Base-by-base conservation (phyloP, 2,797 vertebrate genomes). In the Crypturellus tataupa region DNA sequence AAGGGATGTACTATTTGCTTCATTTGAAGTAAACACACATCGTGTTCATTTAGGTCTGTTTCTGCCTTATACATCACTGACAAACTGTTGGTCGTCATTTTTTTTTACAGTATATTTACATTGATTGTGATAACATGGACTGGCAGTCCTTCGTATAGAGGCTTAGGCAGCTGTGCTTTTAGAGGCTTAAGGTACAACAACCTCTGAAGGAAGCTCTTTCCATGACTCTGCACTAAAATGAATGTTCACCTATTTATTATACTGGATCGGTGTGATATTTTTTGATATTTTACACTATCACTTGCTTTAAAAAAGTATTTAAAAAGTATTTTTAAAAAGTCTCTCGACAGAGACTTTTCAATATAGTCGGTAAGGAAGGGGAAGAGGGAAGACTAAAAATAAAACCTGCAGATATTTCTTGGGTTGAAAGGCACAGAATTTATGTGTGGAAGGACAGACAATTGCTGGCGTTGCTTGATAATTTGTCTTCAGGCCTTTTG, bases 201-300 rank as follows among this genome's bases (percentile, higher is more conserved):
- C 65, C 86, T 90, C 64, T 67, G 77, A 79, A 91, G 77, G 59
- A 65, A 19, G 58, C 85, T n/a, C 37, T 75, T 86, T 65, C 21
- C 40, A 59, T 67, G 37, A 55, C 55, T 86, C 70, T 39, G 13
- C 20, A 23, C 64, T 92, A 44, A 90, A 92, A 87, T 47, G 33
- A 95, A 86, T 67, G 64, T 39, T 73, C 15, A 25, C 55, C 33
- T 89, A 92, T 77, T 94, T 91, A 83, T 94, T 85, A 85, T 46
- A 63, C 42, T 84, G 87, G 35, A 91, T 93, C 82, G 86, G 33
- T 92, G 71, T 69, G 46, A 23, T 84, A n/a, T 92, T 97, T 97
- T 97, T 94, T 96, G 60, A 83, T 68, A 82, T 68, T 23, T 92
- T 87, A 80, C 39, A 86, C 49, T 83, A 86, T 83, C 87, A 80